Base-by-base conservation (phyloP, 1,140 invertebrate genomes). In the Dufourea novaeangliae region DNA sequence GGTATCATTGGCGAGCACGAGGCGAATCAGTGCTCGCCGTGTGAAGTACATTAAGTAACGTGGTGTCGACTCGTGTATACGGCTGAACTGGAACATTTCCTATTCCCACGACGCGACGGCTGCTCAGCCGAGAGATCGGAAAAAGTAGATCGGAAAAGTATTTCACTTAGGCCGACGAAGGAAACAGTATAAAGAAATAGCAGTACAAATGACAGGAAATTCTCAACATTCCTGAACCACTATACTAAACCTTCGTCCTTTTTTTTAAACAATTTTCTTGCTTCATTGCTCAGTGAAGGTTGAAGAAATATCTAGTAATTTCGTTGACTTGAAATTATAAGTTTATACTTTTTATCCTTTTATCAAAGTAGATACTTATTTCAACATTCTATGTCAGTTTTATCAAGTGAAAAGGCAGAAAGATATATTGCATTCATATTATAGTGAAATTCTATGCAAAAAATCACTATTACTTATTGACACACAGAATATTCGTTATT, bases 61-160 rank as follows among this genome's bases (percentile, higher is more conserved):
- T 17, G 12, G 50, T 34, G 34, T 46, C 39, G 6, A 61, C 41
- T n/a, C 17, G 29, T 34, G 39, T 50, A 20, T n/a, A 2, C 41
- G 34, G 1, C 22, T 50, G 32, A 52, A 63, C 7, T 14, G 22
- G 44, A 50, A n/a, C 32, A 63, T 63, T 37, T 52, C 22, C 57
- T 29, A 72, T 63, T 69, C 57, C 29, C 69, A 72, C 69, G 69
- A 71, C n/a, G 8, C 69, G 69, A 71, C n/a, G 8, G 14, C 7
- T n/a, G 22, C 25, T 27, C 11, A 10, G 8, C 29, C 29, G 34
- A 3, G 29, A 34, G 34, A 52, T 72, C 29, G 11, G 69, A 71
- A 71, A 61, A 61, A 22, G 27, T 71, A 4, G n/a, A 44, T 20
- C 17, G 29, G n/a, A n/a, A n/a, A n/a, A n/a, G 17, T 29, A 20